Conservation (phyloP, 2,113 vertebrate species). For the Prietella phreatophila region DNA sequence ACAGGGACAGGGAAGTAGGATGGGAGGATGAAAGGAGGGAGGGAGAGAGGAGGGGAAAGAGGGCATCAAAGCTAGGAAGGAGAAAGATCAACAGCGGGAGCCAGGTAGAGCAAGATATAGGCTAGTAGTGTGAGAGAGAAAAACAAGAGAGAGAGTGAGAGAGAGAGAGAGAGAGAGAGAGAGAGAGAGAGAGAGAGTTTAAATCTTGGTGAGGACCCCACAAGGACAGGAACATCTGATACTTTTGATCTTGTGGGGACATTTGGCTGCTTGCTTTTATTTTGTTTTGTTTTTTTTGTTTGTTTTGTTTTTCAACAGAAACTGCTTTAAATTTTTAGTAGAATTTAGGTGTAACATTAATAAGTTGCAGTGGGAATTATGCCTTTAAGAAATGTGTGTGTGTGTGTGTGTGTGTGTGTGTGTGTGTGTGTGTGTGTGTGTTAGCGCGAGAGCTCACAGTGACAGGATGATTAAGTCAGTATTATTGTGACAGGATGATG, state of each 20-base stretch:
- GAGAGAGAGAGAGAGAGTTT: neutral
- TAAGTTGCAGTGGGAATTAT: neutral
- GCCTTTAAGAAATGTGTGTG: neutral
- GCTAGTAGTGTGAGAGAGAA: neutral
- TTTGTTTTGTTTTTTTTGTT: too few species aligned
- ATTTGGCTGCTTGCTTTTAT: neutral
- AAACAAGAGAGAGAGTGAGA: neutral
- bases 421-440: too few species aligned
- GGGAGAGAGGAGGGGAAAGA: slow-evolving; percentile 38
- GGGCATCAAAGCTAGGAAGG: neutral
- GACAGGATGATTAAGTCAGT: neutral
- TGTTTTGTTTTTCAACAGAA: neutral
- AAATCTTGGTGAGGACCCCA: neutral
- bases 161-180: neutral
- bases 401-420: neutral
- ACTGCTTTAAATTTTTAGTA: neutral
- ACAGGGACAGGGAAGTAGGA: neutral
- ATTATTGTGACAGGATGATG: neutral
- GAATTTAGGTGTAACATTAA: neutral
- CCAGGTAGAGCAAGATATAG: neutral
- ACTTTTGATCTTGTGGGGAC: neutral
- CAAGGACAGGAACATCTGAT: neutral
- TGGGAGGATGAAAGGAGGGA: slow-evolving; percentile 46
- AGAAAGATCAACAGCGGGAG: slow-evolving; percentile 13
- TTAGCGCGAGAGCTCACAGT: neutral